A percentile compares a stretch with the other conserved stretches of the same genome.
Evolutionary conservation across 1,140 invertebrate species (phyloP).

Genomic region (Hylyphantes graminicola): DNA sequence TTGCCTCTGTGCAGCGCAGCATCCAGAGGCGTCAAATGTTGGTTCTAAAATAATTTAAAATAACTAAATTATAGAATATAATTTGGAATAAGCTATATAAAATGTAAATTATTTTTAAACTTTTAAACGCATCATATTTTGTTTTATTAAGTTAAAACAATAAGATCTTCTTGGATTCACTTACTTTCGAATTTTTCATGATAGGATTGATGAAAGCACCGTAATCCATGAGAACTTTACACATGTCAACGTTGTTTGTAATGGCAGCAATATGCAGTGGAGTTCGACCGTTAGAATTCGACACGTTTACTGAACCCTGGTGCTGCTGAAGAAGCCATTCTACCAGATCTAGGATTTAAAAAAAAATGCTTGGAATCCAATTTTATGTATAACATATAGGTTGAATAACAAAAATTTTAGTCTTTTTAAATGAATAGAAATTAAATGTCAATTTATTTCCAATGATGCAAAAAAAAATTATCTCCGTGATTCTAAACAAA

Average conservation of each 20-base stretch:
- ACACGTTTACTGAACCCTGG: slow-evolving; percentile 85
- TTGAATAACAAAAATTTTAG: too few relatives aligned
- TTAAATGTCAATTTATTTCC: too few relatives aligned
- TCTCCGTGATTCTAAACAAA: too few relatives aligned
- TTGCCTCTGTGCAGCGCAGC: slow-evolving; percentile 87
- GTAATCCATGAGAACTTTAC: slow-evolving; percentile 86
- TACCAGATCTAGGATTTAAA: slow-evolving; percentile 62
- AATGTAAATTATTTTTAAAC: too few relatives aligned
- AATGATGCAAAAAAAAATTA: too few relatives aligned
- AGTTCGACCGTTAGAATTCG: slow-evolving; percentile 92
- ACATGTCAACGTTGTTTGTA: slow-evolving; percentile 93
- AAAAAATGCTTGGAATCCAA: not conserved
- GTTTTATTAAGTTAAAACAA: too few relatives aligned
- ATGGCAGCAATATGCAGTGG: slow-evolving; percentile 94
- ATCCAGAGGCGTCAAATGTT: slow-evolving; percentile 83
- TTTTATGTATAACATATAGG: too few relatives aligned
- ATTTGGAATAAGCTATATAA: too few relatives aligned
- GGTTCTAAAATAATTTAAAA: slow-evolving; percentile 19
- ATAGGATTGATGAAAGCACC: slow-evolving; percentile 85
- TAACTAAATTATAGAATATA: too few relatives aligned
- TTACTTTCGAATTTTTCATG: slow-evolving; percentile 74
- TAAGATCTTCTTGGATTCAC: not conserved
- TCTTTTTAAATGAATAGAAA: too few relatives aligned
- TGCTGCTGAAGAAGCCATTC: slow-evolving; percentile 84
- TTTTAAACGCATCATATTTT: too few relatives aligned